Evolutionary conservation across 2,113 vertebrate species (phyloP).

Genomic region (Hassar affinis): DNA sequence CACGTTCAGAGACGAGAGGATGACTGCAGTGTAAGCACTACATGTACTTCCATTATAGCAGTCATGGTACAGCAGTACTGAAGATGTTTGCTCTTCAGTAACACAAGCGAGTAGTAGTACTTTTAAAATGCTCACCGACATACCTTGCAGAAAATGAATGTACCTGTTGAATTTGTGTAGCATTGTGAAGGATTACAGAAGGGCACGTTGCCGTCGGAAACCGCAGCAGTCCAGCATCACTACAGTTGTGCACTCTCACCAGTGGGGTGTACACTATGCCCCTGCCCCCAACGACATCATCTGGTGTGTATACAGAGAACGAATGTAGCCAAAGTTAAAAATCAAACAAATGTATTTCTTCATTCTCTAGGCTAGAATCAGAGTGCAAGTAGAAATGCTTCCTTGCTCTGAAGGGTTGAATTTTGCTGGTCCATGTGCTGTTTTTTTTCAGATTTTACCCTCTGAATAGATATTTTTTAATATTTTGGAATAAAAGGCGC

Average conservation of each 20-base stretch:
- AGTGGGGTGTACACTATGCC: slow-evolving; percentile 82
- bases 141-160: not conserved
- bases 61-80: not conserved
- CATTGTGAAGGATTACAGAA: slow-evolving; percentile 84
- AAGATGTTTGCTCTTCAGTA: not conserved
- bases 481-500: not conserved
- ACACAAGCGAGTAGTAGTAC: not conserved
- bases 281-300: slow-evolving; percentile 92
- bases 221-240: slow-evolving; percentile 93
- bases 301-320: slow-evolving; percentile 76
- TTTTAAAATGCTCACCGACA: not conserved
- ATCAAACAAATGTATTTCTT: not conserved
- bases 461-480: not conserved
- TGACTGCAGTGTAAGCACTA: slow-evolving; percentile 86
- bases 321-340: not conserved
- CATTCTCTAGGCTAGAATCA: not conserved
- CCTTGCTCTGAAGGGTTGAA: not conserved
- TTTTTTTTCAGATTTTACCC: not conserved
- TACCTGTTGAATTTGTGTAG: slow-evolving; percentile 65
- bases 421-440: not conserved
- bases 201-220: slow-evolving; percentile 71
- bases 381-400: not conserved
- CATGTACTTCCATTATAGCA: not conserved
- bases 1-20: slow-evolving; percentile 90
- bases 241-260: slow-evolving; percentile 82